Percentiles rank a stretch among this genome's conserved stretches.
These are phyloP conservation scores for Sinotaia quadrata DNA, from an alignment of 2,888 invertebrate species.

Conservation along the genomic window DNA sequence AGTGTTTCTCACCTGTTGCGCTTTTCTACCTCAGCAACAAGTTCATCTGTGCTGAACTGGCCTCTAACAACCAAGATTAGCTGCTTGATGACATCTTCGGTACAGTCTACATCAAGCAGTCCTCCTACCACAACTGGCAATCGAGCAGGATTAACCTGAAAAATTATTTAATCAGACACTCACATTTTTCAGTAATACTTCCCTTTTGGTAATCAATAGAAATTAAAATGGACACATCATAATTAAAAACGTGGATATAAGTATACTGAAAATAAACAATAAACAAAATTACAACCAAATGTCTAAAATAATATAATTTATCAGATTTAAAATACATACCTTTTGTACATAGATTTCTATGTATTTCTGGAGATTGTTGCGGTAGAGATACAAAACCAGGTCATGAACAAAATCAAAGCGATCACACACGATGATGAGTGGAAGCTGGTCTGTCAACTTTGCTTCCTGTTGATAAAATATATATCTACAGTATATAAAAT, in stretches of 20 bases:
- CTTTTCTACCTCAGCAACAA: slow-evolving; percentile 89
- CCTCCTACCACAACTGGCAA: slow-evolving; percentile 98
- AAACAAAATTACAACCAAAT: not conserved
- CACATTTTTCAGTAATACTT: not conserved
- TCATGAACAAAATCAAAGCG: slow-evolving; percentile 99
- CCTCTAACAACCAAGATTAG: slow-evolving; percentile 93
- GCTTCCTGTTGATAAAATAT: slow-evolving; percentile 80
- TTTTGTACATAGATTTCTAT: slow-evolving; percentile 99
- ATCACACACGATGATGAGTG: slow-evolving; percentile 99
- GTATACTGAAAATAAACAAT: not conserved
- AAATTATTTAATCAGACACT: not conserved
- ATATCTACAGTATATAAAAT: too few relatives aligned
- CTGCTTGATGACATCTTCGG: slow-evolving; percentile 99
- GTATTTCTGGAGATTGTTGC: slow-evolving; percentile 98
- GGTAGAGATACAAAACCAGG: slow-evolving; percentile 95
- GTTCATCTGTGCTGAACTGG: slow-evolving; percentile 98
- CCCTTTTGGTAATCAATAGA: not conserved
- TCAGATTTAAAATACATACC: slow-evolving; percentile 73
- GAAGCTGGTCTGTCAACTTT: slow-evolving; percentile 97
- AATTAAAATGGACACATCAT: not conserved
- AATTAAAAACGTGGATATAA: not conserved
- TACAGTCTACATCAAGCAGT: slow-evolving; percentile 96
- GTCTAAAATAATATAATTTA: not conserved
- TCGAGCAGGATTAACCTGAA: slow-evolving; percentile 94
- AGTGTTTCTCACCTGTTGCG: slow-evolving; percentile 73